Conservation (phyloP, 1,140 invertebrate genomes). For the Pseudomyrmex dendroicus region DNA sequence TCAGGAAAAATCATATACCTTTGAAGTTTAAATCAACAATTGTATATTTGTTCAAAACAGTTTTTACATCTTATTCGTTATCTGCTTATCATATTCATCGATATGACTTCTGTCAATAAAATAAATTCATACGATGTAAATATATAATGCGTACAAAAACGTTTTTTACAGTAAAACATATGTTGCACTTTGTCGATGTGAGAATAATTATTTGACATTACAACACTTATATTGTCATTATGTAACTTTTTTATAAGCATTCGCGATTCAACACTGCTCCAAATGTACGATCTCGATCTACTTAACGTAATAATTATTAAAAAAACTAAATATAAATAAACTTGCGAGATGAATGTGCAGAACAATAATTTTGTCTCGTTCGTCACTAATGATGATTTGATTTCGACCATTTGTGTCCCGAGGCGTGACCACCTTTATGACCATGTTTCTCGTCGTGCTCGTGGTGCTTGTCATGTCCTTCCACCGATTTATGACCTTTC, state of each 20-base stretch:
- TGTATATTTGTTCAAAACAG: background rate
- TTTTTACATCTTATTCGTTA: background rate
- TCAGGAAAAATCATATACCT: background rate
- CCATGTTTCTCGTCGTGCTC: constrained; percentile 83
- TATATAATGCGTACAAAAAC: background rate
- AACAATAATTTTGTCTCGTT: background rate
- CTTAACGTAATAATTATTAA: background rate
- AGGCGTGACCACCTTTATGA: constrained; percentile 82
- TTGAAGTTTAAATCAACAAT: background rate
- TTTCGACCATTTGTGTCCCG: constrained; percentile 86
- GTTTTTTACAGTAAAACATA: background rate
- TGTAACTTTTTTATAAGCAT: background rate
- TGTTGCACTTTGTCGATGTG: background rate
- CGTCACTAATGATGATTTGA: constrained; percentile 72
- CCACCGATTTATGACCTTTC: constrained; percentile 86
- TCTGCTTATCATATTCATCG: background rate
- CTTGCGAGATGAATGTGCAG: background rate
- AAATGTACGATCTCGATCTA: background rate
- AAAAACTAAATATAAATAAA: background rate
- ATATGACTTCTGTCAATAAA: background rate
- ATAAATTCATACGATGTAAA: background rate
- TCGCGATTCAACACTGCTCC: background rate
- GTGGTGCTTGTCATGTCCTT: constrained; percentile 86
- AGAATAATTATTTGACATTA: background rate
- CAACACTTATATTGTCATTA: background rate